A percentile compares a stretch with the other conserved stretches of the same genome.
Conservation (phyloP, 2,888 invertebrate genomes). For the Cantharis flavilabris region DNA sequence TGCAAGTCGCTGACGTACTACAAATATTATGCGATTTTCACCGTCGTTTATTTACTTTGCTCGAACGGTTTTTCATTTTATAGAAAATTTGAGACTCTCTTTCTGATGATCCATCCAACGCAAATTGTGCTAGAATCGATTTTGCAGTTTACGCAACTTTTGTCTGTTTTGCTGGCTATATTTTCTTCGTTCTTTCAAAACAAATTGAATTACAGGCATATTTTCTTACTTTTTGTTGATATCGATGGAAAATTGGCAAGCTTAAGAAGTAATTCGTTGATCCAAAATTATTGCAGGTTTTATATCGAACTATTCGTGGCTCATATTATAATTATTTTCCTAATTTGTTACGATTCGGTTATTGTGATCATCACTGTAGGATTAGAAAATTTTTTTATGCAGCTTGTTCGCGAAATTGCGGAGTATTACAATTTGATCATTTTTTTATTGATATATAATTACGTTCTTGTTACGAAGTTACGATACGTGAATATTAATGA, state of each 20-base stretch:
- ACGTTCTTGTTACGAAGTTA: neutral
- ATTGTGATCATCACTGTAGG: neutral
- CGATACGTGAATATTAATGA: neutral
- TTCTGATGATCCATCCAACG: neutral
- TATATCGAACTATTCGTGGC: neutral
- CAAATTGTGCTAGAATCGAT: neutral
- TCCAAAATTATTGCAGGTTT: neutral
- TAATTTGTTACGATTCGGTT: neutral
- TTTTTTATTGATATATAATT: neutral
- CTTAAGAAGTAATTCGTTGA: neutral
- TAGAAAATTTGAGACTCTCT: neutral
- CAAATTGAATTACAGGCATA: neutral
- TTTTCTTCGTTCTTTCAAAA: neutral
- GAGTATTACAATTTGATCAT: neutral
- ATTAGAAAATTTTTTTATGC: neutral
- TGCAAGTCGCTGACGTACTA: neutral
- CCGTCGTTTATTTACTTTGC: neutral
- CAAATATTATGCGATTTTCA: neutral
- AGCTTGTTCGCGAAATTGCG: neutral
- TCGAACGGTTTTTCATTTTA: neutral
- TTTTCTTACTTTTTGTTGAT: neutral
- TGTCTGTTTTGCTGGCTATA: neutral
- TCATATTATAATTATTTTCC: neutral
- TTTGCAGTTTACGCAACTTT: neutral
- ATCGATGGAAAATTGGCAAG: neutral